These are phyloP conservation scores for Lepilemur septentrionalis DNA, from an alignment of 2,797 vertebrate genomes.

Conservation along the genomic window DNA sequence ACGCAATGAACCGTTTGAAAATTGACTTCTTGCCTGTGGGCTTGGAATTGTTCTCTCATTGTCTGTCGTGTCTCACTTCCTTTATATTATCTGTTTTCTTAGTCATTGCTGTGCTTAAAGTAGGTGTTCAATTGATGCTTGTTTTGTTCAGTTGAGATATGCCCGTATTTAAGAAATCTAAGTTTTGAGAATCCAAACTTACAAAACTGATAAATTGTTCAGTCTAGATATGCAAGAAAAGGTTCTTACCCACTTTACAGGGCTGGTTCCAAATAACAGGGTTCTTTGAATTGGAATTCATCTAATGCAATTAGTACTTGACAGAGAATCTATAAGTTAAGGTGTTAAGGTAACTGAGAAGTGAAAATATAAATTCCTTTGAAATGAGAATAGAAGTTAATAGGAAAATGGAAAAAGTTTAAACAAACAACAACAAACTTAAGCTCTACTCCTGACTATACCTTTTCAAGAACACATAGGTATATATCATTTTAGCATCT, in stretches of 20 bases:
- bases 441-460: not conserved
- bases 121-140: not conserved
- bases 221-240: not conserved
- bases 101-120: not conserved
- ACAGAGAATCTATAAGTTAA: constrained; percentile 5
- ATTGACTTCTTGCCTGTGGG: not conserved
- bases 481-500: not conserved
- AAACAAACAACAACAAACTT: not conserved
- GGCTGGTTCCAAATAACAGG: constrained; percentile 6
- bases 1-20: not conserved
- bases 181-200: constrained; percentile 39
- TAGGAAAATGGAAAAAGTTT: not conserved
- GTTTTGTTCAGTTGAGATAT: constrained; percentile 44
- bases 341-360: constrained; percentile 2
- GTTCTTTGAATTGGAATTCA: constrained; percentile 47
- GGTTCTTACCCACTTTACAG: not conserved
- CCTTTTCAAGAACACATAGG: not conserved
- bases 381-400: not conserved
- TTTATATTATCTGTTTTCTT: constrained; percentile 35
- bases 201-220: constrained; percentile 45
- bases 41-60: constrained; percentile 28
- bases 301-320: constrained; percentile 25
- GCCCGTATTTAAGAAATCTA: constrained; percentile 31
- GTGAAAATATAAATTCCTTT: not conserved
- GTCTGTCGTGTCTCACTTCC: constrained; percentile 5